These are phyloP conservation scores for Serilophus lunatus DNA, from an alignment of 2,113 vertebrate species.

Conservation along the genomic window DNA sequence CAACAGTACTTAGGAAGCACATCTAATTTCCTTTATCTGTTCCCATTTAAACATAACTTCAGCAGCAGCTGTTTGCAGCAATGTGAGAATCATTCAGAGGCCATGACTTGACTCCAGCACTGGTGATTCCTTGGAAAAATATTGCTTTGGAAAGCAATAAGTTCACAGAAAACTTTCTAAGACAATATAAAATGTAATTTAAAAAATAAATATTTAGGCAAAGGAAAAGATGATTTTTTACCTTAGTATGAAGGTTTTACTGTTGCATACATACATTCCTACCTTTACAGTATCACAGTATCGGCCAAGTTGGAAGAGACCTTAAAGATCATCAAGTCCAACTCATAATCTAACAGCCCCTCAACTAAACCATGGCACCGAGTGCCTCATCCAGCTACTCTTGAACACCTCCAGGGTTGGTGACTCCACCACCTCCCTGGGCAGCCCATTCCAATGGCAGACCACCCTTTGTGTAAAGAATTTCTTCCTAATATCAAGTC, in stretches of 20 bases:
- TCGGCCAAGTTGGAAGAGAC: too few species aligned
- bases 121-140: background rate
- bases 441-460: too few species aligned
- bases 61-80: background rate
- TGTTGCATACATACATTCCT: background rate
- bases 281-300: too few species aligned
- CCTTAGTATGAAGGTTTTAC: background rate
- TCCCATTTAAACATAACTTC: background rate
- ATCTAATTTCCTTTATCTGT: background rate
- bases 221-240: background rate
- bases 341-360: too few species aligned
- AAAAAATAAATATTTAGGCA: background rate
- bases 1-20: background rate
- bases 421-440: too few species aligned
- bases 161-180: background rate
- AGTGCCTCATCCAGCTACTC: too few species aligned
- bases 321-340: too few species aligned
- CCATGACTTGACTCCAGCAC: background rate
- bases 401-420: too few species aligned
- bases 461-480: too few species aligned
- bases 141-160: background rate
- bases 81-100: background rate
- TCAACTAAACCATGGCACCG: too few species aligned
- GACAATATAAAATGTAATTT: background rate
- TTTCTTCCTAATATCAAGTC: too few species aligned